Conservation (phyloP, 1,140 invertebrate species). For the Leptopilina boulardi region DNA sequence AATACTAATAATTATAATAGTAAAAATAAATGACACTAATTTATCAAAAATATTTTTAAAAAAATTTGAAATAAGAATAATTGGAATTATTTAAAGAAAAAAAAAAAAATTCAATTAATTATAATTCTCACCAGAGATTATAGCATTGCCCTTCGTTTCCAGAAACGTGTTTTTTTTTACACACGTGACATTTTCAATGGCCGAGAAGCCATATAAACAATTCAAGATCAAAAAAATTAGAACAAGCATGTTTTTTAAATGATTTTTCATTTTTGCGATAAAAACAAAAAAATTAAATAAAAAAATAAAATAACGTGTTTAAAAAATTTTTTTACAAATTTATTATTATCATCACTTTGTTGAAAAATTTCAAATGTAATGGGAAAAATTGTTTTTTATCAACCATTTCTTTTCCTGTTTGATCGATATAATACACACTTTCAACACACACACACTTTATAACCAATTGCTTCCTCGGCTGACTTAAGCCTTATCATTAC, state of each 20-base stretch:
- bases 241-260: background rate
- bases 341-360: too few relatives aligned
- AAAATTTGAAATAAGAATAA: too few relatives aligned
- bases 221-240: constrained; percentile 38
- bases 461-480: constrained; percentile 12
- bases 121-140: constrained; percentile 66
- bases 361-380: background rate
- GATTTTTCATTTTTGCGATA: too few relatives aligned
- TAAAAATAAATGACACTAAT: too few relatives aligned
- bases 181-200: constrained; percentile 54
- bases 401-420: constrained; percentile 57
- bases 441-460: constrained; percentile 39
- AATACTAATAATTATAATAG: too few relatives aligned
- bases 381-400: background rate
- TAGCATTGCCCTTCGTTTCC: constrained; percentile 65
- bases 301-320: too few relatives aligned
- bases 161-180: constrained; percentile 60
- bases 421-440: constrained; percentile 55
- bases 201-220: constrained; percentile 39
- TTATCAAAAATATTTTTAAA: too few relatives aligned
- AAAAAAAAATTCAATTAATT: background rate
- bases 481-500: constrained; percentile 16
- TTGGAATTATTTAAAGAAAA: too few relatives aligned
- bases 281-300: background rate
- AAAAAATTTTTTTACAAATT: too few relatives aligned